Base-by-base conservation (phyloP, 2,797 vertebrate genomes). In the Xerus rutilus region DNA sequence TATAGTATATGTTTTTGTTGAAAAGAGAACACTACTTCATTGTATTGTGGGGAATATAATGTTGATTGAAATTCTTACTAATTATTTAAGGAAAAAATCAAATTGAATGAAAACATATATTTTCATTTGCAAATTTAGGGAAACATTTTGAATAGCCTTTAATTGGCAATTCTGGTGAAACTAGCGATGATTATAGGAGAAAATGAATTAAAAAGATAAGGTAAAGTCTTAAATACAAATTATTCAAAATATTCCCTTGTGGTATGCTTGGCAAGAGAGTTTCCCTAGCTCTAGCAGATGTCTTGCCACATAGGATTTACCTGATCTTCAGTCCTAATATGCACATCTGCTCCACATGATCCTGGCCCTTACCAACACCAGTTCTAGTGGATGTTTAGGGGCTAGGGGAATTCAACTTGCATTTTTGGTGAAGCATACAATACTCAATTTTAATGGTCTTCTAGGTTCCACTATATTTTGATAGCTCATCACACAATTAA, bases 101-200 rank as follows among this genome's bases (percentile, higher is more conserved):
- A 65, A 59, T 92, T 76, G 65, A 94, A 30, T 69, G 67, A 65
- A 93, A 86, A 86, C 4, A 62, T 65, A 18, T 7, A 32, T 62
- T 59, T 78, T 82, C 28, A 28, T 85, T 90, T 65, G 59, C 13
- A 74, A 59, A 78, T 69, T 83, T 92, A 72, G 86, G 73, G 72
- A 64, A 89, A 28, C 35, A 45, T 69, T 97, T 96, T 93, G 43
- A 94, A 59, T 35, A 81, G 65, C 43, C 54, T 91, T 82, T 73
- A 87, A 17, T 91, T 94, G n/a, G 17, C 62, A 81, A 57, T 93
- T 95, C 52, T 78, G 17, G 17, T 87, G 77, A 86, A 86, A 74
- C 54, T 76, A 72, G 15, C 86, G 39, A 89, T 35, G 57, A 17
- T 25, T 76, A 25, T 69, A 59, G 30, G 70, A 86, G 65, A 57